Conservation (phyloP, 2,888 invertebrate species). For the Eristalis intricaria region DNA sequence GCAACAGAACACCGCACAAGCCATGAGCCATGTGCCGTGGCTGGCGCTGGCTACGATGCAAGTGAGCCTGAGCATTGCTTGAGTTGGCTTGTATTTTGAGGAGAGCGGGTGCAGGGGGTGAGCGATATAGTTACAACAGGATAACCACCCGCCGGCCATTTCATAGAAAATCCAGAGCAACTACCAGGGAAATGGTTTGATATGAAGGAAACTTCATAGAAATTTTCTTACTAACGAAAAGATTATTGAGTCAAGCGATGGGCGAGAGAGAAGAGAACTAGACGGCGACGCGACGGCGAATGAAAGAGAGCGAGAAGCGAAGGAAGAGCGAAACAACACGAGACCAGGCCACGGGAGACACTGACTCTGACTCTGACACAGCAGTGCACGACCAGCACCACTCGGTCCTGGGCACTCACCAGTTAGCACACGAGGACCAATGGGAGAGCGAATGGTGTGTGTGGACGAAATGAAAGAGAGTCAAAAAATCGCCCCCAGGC, state of each 20-base stretch:
- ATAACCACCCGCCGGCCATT: slow-evolving; percentile 60
- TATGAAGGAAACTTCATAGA: slow-evolving; percentile 71
- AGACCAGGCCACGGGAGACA: background rate
- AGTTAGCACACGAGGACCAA: slow-evolving; percentile 5
- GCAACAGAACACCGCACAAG: slow-evolving; percentile 39
- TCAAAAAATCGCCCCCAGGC: slow-evolving; percentile 63
- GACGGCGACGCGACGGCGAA: background rate
- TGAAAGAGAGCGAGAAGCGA: background rate
- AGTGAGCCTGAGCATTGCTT: background rate
- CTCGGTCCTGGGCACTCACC: too few relatives aligned
- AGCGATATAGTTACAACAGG: slow-evolving; percentile 64
- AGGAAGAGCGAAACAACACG: slow-evolving; percentile 8
- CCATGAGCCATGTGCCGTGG: background rate
- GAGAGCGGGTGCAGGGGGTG: background rate
- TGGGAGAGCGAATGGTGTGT: slow-evolving; percentile 48
- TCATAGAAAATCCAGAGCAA: slow-evolving; percentile 67
- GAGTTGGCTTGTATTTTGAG: background rate
- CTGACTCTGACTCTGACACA: background rate
- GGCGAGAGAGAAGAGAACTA: slow-evolving; percentile 35
- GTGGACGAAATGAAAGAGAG: slow-evolving; percentile 67
- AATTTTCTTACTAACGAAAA: slow-evolving; percentile 70
- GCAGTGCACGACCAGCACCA: too few relatives aligned
- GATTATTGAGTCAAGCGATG: slow-evolving; percentile 66
- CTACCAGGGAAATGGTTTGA: slow-evolving; percentile 62
- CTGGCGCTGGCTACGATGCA: too few relatives aligned